These are phyloP conservation scores for Trochalopteron elliotii DNA, from an alignment of 2,113 vertebrate species.

Conservation along the genomic window DNA sequence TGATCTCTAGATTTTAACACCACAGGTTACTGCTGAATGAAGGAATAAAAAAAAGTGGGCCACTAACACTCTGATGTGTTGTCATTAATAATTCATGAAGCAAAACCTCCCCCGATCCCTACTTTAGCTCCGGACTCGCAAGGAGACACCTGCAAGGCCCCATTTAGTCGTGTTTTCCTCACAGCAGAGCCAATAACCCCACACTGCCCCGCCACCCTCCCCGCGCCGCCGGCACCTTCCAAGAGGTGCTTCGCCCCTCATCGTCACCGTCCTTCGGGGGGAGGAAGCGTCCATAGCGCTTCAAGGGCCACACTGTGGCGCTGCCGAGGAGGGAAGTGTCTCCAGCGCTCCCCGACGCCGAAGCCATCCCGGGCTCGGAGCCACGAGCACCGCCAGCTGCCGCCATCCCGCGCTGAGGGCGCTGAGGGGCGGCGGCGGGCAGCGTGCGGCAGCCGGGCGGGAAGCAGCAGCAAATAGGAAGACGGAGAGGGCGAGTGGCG, in stretches of 20 bases:
- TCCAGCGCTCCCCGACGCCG: fast-evolving
- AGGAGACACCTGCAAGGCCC: not conserved
- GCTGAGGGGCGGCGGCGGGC: not conserved
- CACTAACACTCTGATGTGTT: not conserved
- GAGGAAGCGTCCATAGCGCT: conserved; percentile 79
- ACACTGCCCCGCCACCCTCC: not conserved
- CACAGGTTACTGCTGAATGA: not conserved
- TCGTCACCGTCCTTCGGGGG: not conserved
- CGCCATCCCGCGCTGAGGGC: not conserved
- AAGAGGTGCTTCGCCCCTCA: not conserved
- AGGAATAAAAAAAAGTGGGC: not conserved
- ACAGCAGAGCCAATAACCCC: not conserved
- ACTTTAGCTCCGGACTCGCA: not conserved
- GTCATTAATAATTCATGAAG: not conserved
- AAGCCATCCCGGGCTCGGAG: fast-evolving
- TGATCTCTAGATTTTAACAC: not conserved
- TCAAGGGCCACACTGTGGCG: conserved; percentile 73
- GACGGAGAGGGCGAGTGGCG: not conserved
- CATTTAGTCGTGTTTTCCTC: not conserved
- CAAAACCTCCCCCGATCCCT: not conserved
- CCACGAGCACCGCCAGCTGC: fast-evolving
- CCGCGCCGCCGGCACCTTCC: conserved; percentile 74
- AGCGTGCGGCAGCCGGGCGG: not conserved
- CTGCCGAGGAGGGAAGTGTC: not conserved
- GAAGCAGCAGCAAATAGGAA: conserved; percentile 15